Percentiles rank a stretch among this genome's conserved stretches.
These are phyloP conservation scores for Pocillopora grandis DNA, from an alignment of 92 coral and sea anemone genomes.

Conservation along the genomic window DNA sequence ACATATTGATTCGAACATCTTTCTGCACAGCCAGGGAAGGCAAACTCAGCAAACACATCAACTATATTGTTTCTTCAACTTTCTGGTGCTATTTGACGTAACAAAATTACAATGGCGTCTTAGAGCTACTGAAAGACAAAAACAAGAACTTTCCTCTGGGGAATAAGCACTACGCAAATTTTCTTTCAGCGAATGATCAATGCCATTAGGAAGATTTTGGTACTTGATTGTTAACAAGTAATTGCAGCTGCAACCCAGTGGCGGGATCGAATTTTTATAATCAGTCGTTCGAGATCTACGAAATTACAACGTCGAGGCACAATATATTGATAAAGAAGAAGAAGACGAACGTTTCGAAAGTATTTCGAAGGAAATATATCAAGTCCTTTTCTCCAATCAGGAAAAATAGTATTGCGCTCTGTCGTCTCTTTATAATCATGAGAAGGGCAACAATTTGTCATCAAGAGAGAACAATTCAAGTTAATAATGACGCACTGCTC, in stretches of 20 bases:
- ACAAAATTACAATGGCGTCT: conserved; percentile 5
- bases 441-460: conserved; percentile 23
- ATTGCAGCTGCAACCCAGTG: neutral
- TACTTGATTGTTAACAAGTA: neutral
- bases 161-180: neutral
- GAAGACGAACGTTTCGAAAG: neutral
- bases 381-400: neutral
- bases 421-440: neutral
- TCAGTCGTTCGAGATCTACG: neutral
- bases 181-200: neutral
- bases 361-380: neutral
- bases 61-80: neutral
- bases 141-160: conserved; percentile 13
- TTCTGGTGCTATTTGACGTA: conserved; percentile 7
- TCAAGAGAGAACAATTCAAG: conserved; percentile 29
- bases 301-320: neutral
- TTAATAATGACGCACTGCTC: conserved; percentile 24
- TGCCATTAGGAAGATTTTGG: neutral
- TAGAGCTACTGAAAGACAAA: conserved; percentile 26
- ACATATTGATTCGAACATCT: neutral
- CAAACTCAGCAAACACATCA: conserved; percentile 10
- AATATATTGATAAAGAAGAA: neutral
- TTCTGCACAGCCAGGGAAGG: neutral
- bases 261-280: neutral
- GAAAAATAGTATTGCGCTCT: too few relatives aligned